These are phyloP conservation scores for Helleia helle DNA, from an alignment of 2,888 invertebrate genomes.

Conservation along the genomic window DNA sequence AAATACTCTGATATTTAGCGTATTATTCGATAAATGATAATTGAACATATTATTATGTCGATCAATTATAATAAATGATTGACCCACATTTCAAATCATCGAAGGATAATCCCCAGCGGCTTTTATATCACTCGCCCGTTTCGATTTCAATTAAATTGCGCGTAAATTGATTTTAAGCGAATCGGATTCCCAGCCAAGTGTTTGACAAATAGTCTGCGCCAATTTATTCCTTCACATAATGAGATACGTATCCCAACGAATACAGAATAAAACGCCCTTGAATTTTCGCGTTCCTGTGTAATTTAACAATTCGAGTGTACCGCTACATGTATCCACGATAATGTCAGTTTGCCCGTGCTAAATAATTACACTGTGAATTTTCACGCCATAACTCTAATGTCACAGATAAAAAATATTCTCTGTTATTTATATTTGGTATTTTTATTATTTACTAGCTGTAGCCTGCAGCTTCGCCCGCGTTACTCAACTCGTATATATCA, in stretches of 20 bases:
- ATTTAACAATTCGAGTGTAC: conserved; percentile 25
- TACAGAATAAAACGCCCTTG: conserved; percentile 49
- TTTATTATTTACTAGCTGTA: no score
- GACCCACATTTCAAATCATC: conserved; percentile 15
- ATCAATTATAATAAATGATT: conserved; percentile 1
- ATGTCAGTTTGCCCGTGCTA: conserved; percentile 21
- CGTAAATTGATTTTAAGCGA: conserved; percentile 57
- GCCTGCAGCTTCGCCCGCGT: no score
- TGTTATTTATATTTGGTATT: no score
- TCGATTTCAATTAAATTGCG: conserved; percentile 67
- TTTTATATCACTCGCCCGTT: conserved; percentile 50
- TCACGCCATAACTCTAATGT: background rate
- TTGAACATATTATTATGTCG: background rate
- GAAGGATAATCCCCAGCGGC: conserved; percentile 44
- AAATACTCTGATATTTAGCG: no score
- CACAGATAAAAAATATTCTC: background rate
- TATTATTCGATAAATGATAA: no score
- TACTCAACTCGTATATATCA: no score
- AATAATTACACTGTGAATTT: background rate
- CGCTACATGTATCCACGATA: conserved; percentile 19
- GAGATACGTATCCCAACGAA: conserved; percentile 55
- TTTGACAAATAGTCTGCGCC: conserved; percentile 63
- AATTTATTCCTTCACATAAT: conserved; percentile 64
- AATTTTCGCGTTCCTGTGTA: conserved; percentile 47
- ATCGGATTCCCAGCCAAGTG: conserved; percentile 55